phyloP scores from a whole-genome alignment of 37 sponge, comb jelly and placozoan species.

The Oscarella lobularis region DNA sequence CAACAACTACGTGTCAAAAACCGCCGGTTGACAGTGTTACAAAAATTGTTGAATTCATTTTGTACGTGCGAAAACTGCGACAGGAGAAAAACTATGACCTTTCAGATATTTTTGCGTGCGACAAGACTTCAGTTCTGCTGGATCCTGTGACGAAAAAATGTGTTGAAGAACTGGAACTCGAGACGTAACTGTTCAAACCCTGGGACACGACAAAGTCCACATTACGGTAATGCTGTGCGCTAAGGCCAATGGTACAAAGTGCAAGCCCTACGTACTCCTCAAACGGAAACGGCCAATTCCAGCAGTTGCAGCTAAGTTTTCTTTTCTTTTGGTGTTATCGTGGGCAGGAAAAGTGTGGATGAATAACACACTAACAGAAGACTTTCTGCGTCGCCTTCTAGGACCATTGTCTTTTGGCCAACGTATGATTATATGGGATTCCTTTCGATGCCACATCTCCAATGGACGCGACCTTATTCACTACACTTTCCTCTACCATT shows the following conservation, averaged over 20 bases:
- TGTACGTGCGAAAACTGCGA: background rate
- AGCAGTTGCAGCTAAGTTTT: background rate
- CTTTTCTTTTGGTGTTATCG: background rate
- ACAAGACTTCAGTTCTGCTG: background rate
- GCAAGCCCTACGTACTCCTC: no score
- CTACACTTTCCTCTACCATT: no score
- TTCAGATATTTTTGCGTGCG: background rate
- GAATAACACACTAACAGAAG: slow-evolving; percentile 39
- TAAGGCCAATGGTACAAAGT: no score
- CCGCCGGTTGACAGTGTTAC: no score
- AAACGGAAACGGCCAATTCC: slow-evolving; percentile 1
- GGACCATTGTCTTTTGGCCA: slow-evolving; percentile 20
- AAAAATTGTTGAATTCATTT: slow-evolving; percentile 5
- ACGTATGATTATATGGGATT: slow-evolving; percentile 10
- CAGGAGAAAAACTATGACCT: background rate
- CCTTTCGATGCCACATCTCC: slow-evolving; percentile 9
- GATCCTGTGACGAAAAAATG: background rate
- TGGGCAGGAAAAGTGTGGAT: slow-evolving; percentile 28
- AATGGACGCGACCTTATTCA: no score
- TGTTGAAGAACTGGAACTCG: background rate
- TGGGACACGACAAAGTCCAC: no score
- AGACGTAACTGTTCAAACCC: slow-evolving; percentile 5
- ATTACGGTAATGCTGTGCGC: no score
- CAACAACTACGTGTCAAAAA: background rate
- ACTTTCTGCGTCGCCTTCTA: slow-evolving; percentile 9